phyloP scores from a whole-genome alignment of 2,888 invertebrate species.

The Conomelus anceps region DNA sequence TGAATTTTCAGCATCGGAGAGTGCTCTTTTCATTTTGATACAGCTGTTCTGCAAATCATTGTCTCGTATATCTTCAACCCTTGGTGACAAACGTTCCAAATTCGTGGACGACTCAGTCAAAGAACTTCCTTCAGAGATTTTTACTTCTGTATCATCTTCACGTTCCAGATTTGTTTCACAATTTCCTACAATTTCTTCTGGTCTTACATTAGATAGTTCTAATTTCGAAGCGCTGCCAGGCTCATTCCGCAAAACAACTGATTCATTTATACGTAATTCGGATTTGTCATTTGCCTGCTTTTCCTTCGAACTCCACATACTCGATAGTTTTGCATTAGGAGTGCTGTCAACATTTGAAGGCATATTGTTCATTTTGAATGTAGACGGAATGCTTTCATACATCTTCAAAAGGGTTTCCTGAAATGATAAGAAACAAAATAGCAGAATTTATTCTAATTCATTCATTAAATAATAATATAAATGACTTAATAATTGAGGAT shows the following conservation, averaged over 20 bases:
- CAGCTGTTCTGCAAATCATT: neutral
- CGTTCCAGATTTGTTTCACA: neutral
- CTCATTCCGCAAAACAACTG: too few relatives aligned
- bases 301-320: neutral
- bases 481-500: too few relatives aligned
- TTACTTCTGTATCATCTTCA: neutral
- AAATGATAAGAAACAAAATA: slow-evolving; percentile 15
- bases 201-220: neutral
- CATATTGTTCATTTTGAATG: slow-evolving; percentile 27
- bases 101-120: neutral
- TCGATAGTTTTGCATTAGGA: neutral
- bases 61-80: neutral
- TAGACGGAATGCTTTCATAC: slow-evolving; percentile 58
- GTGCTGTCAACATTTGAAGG: neutral
- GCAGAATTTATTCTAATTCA: too few relatives aligned
- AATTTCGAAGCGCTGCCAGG: neutral
- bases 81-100: neutral
- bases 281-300: neutral
- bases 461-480: too few relatives aligned
- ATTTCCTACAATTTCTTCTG: neutral
- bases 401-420: slow-evolving; percentile 53
- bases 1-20: neutral
- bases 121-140: neutral
- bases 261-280: neutral
- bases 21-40: neutral